Base-by-base conservation (phyloP, 2,113 vertebrate genomes). In the Scartelaos histophorus region DNA sequence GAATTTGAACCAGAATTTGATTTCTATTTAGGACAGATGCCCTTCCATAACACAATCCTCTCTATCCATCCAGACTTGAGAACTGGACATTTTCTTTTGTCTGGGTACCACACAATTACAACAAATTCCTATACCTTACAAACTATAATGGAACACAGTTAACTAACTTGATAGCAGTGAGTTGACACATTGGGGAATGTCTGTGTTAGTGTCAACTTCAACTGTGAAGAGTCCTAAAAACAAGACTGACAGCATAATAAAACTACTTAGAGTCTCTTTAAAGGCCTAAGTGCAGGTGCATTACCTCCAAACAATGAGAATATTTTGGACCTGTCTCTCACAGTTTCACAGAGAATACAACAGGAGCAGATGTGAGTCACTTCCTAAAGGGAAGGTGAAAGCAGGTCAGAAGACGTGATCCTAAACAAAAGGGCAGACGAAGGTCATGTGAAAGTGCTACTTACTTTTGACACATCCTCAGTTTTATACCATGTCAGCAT, bases 341-440 rank as follows among this genome's bases (percentile, higher is more conserved):
- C 51, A 51, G 15, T 53, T 15, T 56, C 5, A 62, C 35, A 64
- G 47, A 57, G 17, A 25, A 46, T 45, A 19, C 60, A 0, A 66
- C 49, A 35, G 21, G 35, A 80, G 76, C 84, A 88, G 89, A 78
- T 89, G 81, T 9, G 1, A 65, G 47, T 71, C 54, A 62, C 74
- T 85, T 82, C 81, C 83, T 87, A 64, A 34, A 83, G 78, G 61
- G 70, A 66, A 71, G 74, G 85, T 78, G 83, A 89, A 74, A 89
- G 81, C 70, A 72, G 84, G 73, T 85, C 72, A 87, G 76, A 89
- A 83, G 71, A 72, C 49, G 3, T 29, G 19, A 78, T 64, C 74
- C 67, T 29, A 71, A 69, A 65, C 43, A 49, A 35, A 22, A 38
- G 69, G 78, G 78, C 72, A 72, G 13, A 15, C 13, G 10, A 47